Conservation (phyloP, 2,797 vertebrate species). For the Falco berigora region DNA sequence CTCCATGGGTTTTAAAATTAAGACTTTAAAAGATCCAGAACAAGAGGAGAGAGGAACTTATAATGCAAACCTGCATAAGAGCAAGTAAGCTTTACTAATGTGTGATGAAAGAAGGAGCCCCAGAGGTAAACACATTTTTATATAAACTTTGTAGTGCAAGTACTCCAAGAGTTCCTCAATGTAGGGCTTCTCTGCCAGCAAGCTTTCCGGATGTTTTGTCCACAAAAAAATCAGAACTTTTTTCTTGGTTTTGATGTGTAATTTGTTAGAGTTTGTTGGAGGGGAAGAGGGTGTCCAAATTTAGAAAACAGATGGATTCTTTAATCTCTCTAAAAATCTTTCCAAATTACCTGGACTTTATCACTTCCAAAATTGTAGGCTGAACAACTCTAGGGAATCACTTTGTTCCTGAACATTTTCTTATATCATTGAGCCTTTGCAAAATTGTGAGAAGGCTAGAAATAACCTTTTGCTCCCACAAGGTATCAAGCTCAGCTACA, state of each 20-base stretch:
- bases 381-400: not conserved
- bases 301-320: not conserved
- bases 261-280: not conserved
- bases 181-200: not conserved
- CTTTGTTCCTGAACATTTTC: not conserved
- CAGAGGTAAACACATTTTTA: not conserved
- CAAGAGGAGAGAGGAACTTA: not conserved
- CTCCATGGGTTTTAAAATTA: not conserved
- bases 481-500: not conserved
- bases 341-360: not conserved
- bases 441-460: not conserved
- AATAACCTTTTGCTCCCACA: not conserved
- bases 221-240: not conserved
- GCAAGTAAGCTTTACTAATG: not conserved
- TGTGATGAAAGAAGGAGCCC: not conserved
- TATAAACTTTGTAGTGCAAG: not conserved
- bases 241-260: not conserved
- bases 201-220: not conserved
- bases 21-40: not conserved
- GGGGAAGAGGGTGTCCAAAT: fast-evolving
- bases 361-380: not conserved
- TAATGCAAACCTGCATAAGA: not conserved
- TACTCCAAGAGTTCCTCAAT: not conserved
- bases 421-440: not conserved
- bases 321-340: not conserved